Evolutionary conservation across 2,888 invertebrate species (phyloP), one percentile per base, ranked within the genome.

Genomic region (Gibbula magus): DNA sequence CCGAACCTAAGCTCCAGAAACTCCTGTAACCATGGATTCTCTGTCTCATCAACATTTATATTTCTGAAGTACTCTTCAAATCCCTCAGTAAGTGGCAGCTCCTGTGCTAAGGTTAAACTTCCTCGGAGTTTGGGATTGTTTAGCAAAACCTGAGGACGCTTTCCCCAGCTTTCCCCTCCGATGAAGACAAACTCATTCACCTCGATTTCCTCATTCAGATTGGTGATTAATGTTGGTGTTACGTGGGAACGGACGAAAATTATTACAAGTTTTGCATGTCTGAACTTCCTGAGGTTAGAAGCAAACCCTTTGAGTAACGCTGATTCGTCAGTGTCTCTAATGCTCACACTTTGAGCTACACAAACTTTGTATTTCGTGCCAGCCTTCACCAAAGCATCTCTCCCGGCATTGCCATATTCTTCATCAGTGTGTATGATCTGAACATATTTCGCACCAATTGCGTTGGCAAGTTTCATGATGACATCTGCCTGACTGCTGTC

Each of bases 101-200:
- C 75, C 3, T 75, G 75, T 22, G 51, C 52, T 16, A 75, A 10
- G 25, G 75, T 52, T 0, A 75, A 29, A 25, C 52, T 53, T 20
- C 75, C 75, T n/a, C 51, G 75, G 0, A 75, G 10, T 52, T 75
- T 52, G 52, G 51, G 18, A 35, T 70, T 70, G 25, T 52, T 75
- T 22, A 18, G 22, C 75, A 75, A 29, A 1, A 51, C 53, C 22
- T 22, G 52, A 1, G 52, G 13, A 2, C 75, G 75, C 51, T 32
- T 75, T 20, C 75, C 75, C 75, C 75, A 75, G 16, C 52, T 75
- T n/a, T 75, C 75, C 13, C 25, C 51, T 10, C 75, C 75, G 1
- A 75, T 75, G 52, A 75, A 75, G 25, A 75, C 51, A 29, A 75
- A 75, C 25, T 75, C 75, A 16, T 51, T 51, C 22, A 3, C 13